Base-by-base conservation (phyloP, 2,888 invertebrate genomes). In the Cosmorhoe ocellata region DNA sequence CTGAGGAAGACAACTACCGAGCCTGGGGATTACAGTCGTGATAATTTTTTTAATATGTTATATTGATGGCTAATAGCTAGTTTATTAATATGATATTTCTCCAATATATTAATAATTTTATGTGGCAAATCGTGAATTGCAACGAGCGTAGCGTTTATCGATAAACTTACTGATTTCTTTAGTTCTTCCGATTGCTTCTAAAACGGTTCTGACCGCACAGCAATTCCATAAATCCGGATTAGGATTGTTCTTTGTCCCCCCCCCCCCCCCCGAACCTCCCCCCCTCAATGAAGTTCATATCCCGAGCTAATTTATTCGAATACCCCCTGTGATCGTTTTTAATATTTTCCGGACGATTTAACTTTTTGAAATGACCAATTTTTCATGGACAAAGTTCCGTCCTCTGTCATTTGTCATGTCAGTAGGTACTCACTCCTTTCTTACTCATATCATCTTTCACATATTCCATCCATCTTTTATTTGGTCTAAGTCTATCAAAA, bases 111-210 rank as follows among this genome's bases (percentile, higher is more conserved):
- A 44, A 52, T 45, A 53, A 53, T 50, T 52, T n/a, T n/a, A n/a
- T n/a, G n/a, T n/a, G n/a, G n/a, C n/a, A n/a, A n/a, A n/a, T n/a
- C 38, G 40, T 45, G 9, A 31, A n/a, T 32, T 27, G 28, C 42
- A 45, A 38, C 37, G 22, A 10, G 10, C n/a, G n/a, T n/a, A 34
- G 66, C 69, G 71, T 79, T 76, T 72, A 74, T 80, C 72, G 75
- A 66, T 62, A 64, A 69, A 73, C 71, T 79, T 71, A 54, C 69
- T 63, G 79, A 83, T 83, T 79, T 84, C 77, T 79, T 81, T 81
- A 81, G 83, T 75, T 71, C 80, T 67, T 66, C 66, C 71, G 70
- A 78, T 73, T 68, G 72, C 62, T 66, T 63, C 59, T 61, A 56
- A 59, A 60, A 41, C 56, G 68, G 64, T 31, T 28, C 33, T 33